Percentiles rank a stretch among this genome's conserved stretches.
These are phyloP conservation scores for Bacillus rossius DNA, from an alignment of 1,140 invertebrate genomes.

Conservation along the genomic window DNA sequence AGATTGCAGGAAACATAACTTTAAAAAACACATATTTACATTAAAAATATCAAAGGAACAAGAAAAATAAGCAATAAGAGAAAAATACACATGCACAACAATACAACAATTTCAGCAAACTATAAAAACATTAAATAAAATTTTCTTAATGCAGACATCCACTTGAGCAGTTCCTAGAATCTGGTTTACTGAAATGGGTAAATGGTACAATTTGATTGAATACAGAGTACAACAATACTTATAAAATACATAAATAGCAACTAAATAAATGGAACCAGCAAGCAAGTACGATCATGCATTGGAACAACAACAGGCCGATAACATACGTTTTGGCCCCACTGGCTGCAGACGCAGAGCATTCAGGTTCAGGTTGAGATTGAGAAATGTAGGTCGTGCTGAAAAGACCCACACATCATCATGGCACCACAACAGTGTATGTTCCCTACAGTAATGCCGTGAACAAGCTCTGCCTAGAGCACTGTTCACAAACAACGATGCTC, in stretches of 20 bases:
- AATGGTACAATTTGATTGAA: too few species aligned
- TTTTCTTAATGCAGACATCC: too few species aligned
- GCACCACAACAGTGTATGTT: background rate
- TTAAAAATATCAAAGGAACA: too few species aligned
- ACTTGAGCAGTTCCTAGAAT: too few species aligned
- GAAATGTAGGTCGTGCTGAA: constrained; percentile 94
- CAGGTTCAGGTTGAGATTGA: constrained; percentile 91
- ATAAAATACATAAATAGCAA: constrained; percentile 1
- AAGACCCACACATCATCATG: constrained; percentile 41
- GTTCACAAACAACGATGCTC: too few species aligned
- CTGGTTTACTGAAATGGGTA: too few species aligned
- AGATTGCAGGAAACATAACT: too few species aligned
- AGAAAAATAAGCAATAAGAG: background rate
- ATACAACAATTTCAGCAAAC: constrained; percentile 6
- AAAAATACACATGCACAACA: constrained; percentile 2
- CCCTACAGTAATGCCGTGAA: background rate
- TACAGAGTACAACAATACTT: too few species aligned
- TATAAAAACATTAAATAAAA: constrained; percentile 7
- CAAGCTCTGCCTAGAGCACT: too few species aligned
- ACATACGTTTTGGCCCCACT: constrained; percentile 62
- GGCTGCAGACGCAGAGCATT: constrained; percentile 85
- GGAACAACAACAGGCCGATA: constrained; percentile 5
- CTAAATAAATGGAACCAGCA: background rate
- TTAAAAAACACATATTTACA: too few species aligned
- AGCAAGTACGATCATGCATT: constrained; percentile 6